Evolutionary conservation across 2,113 vertebrate species (phyloP).

Genomic region (Pseudorasbora parva): DNA sequence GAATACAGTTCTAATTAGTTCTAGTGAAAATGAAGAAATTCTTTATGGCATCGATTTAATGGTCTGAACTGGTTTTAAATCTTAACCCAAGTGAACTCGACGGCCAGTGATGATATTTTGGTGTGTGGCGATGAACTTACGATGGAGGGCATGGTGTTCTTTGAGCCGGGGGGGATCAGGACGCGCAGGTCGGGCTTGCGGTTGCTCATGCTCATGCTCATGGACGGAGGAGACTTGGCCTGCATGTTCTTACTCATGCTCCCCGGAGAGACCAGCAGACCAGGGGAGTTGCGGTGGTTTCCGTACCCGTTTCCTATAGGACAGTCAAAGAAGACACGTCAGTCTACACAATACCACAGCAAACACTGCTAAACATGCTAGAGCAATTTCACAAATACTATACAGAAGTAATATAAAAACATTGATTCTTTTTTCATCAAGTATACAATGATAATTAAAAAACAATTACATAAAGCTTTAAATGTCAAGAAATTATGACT

Average conservation of each 20-base stretch:
- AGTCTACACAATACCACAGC: no score
- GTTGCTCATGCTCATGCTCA: constrained; percentile 87
- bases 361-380: not conserved
- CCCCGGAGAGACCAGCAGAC: constrained; percentile 91
- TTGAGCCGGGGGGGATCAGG: constrained; percentile 89
- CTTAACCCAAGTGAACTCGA: not conserved
- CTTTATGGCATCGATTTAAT: not conserved
- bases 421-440: not conserved
- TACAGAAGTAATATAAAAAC: not conserved
- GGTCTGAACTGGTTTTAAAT: not conserved
- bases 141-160: constrained; percentile 89
- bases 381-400: not conserved
- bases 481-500: not conserved
- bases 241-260: constrained; percentile 89
- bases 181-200: constrained; percentile 92
- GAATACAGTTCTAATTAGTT: constrained; percentile 74
- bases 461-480: not conserved
- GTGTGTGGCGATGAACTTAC: constrained; percentile 74
- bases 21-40: not conserved
- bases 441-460: not conserved
- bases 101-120: not conserved
- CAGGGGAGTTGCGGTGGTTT: constrained; percentile 89
- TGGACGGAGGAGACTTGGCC: constrained; percentile 88
- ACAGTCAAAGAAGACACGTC: not conserved
- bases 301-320: constrained; percentile 87